Percentiles rank a stretch among this genome's conserved stretches.
phyloP scores from a whole-genome alignment of 2,888 invertebrate species.

The Lasioglossum zephyrum region DNA sequence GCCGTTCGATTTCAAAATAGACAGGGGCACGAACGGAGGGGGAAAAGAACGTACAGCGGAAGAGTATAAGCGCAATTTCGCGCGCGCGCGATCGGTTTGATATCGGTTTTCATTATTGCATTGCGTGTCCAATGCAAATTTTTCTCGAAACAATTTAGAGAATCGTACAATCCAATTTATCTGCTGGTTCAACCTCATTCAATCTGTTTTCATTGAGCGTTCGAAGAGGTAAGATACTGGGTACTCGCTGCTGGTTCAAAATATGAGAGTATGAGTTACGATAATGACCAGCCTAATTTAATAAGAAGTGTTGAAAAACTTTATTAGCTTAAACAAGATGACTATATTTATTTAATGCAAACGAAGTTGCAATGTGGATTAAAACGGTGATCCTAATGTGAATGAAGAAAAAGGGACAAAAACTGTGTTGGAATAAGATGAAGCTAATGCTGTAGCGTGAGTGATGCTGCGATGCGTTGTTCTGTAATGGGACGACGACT shows the following conservation, averaged over 20 bases:
- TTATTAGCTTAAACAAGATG: too few relatives aligned
- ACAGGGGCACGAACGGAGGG: too few relatives aligned
- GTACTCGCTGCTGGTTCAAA: background rate
- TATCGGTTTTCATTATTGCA: background rate
- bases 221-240: background rate
- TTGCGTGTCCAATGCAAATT: background rate
- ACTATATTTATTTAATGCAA: too few relatives aligned
- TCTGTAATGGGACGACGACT: too few relatives aligned
- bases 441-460: too few relatives aligned
- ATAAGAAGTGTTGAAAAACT: too few relatives aligned
- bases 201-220: background rate
- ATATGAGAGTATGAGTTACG: background rate
- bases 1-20: constrained; percentile 1
- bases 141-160: background rate
- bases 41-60: background rate
- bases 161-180: background rate
- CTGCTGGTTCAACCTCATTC: background rate
- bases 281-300: background rate
- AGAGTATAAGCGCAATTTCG: background rate
- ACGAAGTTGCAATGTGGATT: too few relatives aligned
- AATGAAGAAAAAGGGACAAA: too few relatives aligned
- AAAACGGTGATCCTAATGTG: too few relatives aligned
- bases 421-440: too few relatives aligned
- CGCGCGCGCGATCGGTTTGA: background rate
- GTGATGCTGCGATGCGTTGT: too few relatives aligned